phyloP scores from a whole-genome alignment of 2,888 invertebrate species.

The Lepidochitona cinerea region DNA sequence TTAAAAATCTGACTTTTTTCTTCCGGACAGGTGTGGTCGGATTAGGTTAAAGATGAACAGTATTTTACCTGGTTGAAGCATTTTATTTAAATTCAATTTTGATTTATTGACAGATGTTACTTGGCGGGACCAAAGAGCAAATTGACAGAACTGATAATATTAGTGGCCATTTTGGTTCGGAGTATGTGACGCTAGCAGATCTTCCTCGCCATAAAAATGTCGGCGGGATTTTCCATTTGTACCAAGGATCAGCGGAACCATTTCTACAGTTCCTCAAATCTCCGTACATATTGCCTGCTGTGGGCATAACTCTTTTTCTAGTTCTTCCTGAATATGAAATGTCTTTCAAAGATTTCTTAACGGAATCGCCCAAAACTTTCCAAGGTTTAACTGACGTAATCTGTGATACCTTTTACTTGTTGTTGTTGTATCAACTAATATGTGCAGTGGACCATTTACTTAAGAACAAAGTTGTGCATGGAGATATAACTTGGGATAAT shows the following conservation, averaged over 20 bases:
- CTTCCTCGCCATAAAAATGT: conserved; percentile 36
- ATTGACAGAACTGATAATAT: no score
- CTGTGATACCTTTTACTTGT: conserved; percentile 32
- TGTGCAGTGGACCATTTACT: conserved; percentile 36
- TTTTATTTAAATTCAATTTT: no score
- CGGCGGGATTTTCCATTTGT: conserved; percentile 37
- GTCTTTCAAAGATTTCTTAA: conserved; percentile 33
- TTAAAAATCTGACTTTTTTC: no score
- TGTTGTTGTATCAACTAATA: conserved; percentile 41
- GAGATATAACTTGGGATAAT: conserved; percentile 46
- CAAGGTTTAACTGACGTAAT: conserved; percentile 21
- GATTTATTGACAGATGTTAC: no score
- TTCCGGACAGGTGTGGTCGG: no score
- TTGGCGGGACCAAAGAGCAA: no score
- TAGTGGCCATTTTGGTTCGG: conserved; percentile 32
- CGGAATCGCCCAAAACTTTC: conserved; percentile 3
- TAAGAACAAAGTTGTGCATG: conserved; percentile 33
- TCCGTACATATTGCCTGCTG: conserved; percentile 29
- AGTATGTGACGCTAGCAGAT: conserved; percentile 26
- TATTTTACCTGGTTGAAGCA: no score
- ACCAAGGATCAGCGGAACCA: conserved; percentile 35
- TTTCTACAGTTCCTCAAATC: conserved; percentile 32
- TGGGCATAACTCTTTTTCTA: conserved; percentile 38
- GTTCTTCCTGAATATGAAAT: conserved; percentile 38
- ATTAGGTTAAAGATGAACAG: no score